Evolutionary conservation across 2,113 vertebrate species (phyloP).

Genomic region (Megaceryle maxima): DNA sequence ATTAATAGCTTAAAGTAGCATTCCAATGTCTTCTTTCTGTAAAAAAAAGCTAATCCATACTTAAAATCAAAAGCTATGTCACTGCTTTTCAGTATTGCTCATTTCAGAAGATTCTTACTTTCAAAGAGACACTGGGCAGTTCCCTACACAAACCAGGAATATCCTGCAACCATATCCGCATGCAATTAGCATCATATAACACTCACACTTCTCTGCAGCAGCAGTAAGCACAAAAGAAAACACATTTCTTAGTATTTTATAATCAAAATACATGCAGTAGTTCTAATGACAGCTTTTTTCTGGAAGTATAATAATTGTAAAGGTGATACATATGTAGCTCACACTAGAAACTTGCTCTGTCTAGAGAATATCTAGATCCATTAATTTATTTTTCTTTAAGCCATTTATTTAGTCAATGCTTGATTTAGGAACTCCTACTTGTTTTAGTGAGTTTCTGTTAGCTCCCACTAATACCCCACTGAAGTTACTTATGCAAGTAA

Average conservation of each 20-base stretch:
- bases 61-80: not conserved
- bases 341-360: not conserved
- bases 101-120: not conserved
- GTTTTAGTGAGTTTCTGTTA: not conserved
- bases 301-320: not conserved
- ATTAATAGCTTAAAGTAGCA: not conserved
- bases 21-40: not conserved
- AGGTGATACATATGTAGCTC: not conserved
- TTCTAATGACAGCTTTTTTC: not conserved
- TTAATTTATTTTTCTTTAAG: not conserved
- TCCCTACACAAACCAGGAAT: not conserved
- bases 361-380: not conserved
- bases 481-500: not conserved
- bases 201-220: not conserved
- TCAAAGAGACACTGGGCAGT: not conserved
- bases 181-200: not conserved
- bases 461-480: not conserved
- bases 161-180: not conserved
- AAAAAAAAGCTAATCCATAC: not conserved
- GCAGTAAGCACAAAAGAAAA: not conserved
- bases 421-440: not conserved
- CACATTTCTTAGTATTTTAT: not conserved
- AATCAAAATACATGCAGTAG: not conserved
- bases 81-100: not conserved
- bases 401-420: not conserved